Percentiles rank a stretch among this genome's conserved stretches.
phyloP scores from a whole-genome alignment of 2,888 invertebrate species.

The Brachylomia viminalis region DNA sequence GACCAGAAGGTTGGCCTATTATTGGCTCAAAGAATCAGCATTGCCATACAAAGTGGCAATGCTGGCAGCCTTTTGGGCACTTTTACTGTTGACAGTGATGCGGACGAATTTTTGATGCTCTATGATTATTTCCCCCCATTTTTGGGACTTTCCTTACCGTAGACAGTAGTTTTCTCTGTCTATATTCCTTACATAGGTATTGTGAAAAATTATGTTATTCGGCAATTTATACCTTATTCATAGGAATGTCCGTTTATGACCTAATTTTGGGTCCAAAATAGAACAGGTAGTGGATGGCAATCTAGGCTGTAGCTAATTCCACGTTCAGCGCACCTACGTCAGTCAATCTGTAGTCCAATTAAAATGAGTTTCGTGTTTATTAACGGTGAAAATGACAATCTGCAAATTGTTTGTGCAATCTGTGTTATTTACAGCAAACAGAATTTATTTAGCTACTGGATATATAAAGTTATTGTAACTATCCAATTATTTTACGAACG shows the following conservation, averaged over 20 bases:
- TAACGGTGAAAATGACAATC: conserved; percentile 45
- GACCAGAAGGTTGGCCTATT: background rate
- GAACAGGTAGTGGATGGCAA: conserved; percentile 32
- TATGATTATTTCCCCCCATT: background rate
- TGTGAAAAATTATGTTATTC: background rate
- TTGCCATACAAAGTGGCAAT: background rate
- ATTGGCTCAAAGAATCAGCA: background rate
- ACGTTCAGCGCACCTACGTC: conserved; percentile 33
- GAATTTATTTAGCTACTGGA: background rate
- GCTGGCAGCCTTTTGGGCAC: background rate
- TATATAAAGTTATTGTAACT: no score
- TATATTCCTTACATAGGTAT: no score
- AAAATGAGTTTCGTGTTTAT: conserved; percentile 47
- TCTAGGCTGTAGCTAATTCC: conserved; percentile 33
- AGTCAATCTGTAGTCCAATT: conserved; percentile 58
- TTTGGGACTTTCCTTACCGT: no score
- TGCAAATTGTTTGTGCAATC: conserved; percentile 6
- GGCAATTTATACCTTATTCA: background rate
- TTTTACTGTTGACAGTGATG: no score
- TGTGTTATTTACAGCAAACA: conserved; percentile 26
- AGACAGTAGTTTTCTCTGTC: no score
- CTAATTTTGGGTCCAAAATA: conserved; percentile 47
- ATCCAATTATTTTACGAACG: background rate
- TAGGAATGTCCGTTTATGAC: conserved; percentile 13
- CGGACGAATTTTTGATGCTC: background rate